Conservation (phyloP, 2,113 vertebrate genomes). For the Rhadina sibilatrix region DNA sequence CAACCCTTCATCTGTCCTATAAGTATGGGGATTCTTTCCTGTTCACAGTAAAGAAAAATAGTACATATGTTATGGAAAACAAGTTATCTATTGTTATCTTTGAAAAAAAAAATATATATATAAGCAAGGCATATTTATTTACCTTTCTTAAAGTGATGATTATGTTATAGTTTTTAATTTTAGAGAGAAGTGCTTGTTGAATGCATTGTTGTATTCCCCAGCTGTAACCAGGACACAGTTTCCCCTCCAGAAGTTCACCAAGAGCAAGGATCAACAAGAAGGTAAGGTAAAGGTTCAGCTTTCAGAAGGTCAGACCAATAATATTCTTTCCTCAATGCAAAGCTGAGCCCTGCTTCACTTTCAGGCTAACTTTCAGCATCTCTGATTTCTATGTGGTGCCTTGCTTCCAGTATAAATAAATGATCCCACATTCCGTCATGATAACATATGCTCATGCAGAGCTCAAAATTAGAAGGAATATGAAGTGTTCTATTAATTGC, state of each 20-base stretch:
- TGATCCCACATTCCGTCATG: conserved; percentile 63
- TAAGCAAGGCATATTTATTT: background rate
- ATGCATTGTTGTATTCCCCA: background rate
- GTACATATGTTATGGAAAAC: background rate
- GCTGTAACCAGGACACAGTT: background rate
- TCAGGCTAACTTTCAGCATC: conserved; percentile 33
- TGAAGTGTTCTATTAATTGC: conserved; percentile 69
- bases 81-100: background rate
- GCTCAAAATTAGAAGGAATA: conserved; percentile 68
- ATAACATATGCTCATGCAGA: conserved; percentile 69
- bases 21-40: background rate
- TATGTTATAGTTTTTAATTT: background rate
- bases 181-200: background rate
- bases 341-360: background rate
- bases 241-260: background rate
- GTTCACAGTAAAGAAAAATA: background rate
- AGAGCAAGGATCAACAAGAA: background rate
- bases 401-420: conserved; percentile 52
- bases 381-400: conserved; percentile 24
- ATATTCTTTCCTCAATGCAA: background rate
- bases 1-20: background rate
- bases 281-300: background rate
- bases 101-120: background rate
- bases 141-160: background rate
- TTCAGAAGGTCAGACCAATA: background rate